Conservation (phyloP, 2,888 invertebrate species). For the Eilema depressum region DNA sequence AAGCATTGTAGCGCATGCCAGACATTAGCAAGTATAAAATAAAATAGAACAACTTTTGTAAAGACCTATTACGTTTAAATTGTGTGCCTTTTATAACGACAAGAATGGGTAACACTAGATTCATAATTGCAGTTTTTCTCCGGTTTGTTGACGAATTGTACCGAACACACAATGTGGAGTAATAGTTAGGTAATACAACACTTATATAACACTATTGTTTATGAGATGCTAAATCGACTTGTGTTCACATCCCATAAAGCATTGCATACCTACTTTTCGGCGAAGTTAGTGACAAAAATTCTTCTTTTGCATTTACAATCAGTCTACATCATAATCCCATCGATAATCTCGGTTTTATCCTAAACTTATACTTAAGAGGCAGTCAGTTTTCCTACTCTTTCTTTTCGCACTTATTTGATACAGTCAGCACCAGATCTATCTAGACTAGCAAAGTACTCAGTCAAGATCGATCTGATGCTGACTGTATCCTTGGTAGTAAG, state of each 20-base stretch:
- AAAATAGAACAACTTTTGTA: constrained; percentile 9
- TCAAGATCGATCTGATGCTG: too few relatives aligned
- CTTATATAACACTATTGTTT: constrained; percentile 50
- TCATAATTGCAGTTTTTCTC: constrained; percentile 10
- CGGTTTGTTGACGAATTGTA: constrained; percentile 20
- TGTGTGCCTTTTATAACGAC: constrained; percentile 18
- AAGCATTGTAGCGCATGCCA: not conserved
- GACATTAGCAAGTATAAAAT: constrained; percentile 6
- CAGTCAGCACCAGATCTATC: too few relatives aligned
- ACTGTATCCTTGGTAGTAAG: too few relatives aligned
- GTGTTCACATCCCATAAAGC: constrained; percentile 33
- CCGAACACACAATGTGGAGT: constrained; percentile 13
- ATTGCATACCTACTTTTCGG: constrained; percentile 19
- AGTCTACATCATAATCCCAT: not conserved
- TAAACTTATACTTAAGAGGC: not conserved
- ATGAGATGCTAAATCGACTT: constrained; percentile 25
- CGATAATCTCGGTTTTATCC: not conserved
- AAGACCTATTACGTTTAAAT: not conserved
- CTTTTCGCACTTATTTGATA: not conserved
- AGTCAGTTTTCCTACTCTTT: not conserved
- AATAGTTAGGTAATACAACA: constrained; percentile 39
- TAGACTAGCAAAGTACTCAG: too few relatives aligned
- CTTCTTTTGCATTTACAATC: not conserved
- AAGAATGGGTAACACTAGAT: constrained; percentile 3
- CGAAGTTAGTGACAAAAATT: not conserved